Conservation (phyloP, 2,797 vertebrate species). For the Esox masquinongy region DNA sequence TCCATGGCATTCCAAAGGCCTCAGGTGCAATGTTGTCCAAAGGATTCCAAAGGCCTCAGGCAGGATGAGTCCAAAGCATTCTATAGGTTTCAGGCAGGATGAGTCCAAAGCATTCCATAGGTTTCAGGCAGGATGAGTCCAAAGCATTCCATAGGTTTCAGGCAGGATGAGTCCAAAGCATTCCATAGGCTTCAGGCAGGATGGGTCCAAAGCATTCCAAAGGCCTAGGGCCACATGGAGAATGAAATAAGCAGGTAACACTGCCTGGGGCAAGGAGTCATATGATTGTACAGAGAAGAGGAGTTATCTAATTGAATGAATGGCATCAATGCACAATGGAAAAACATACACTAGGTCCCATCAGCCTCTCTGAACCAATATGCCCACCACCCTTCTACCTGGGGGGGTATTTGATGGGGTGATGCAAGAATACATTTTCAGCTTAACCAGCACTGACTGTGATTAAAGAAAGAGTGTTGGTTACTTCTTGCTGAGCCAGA, state of each 20-base stretch:
- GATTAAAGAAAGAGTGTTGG: too few species aligned
- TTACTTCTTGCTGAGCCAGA: neutral
- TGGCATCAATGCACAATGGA: neutral
- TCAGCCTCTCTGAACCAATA: neutral
- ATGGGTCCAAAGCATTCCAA: neutral
- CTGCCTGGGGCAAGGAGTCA: neutral
- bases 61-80: too few species aligned
- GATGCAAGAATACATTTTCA: neutral
- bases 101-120: too few species aligned
- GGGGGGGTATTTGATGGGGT: neutral
- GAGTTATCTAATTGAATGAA: neutral
- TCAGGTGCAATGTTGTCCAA: neutral
- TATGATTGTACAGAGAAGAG: neutral
- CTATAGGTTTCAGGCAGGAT: too few species aligned
- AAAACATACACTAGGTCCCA: neutral
- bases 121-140: slow-evolving; percentile 46
- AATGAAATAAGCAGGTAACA: too few species aligned
- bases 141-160: slow-evolving; percentile 7
- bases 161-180: too few species aligned
- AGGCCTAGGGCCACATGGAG: neutral
- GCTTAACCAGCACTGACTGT: neutral
- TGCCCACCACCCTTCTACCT: neutral
- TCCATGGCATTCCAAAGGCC: slow-evolving; percentile 6
- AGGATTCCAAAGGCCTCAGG: too few species aligned
- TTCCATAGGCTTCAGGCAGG: too few species aligned